Conservation (phyloP, 2,113 vertebrate species). For the human (Homo sapiens) region GRCh38 chr4:117039501-117040000, state of each 20-base stretch:
- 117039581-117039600: not conserved
- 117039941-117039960: not conserved
- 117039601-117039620: not conserved
- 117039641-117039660: not conserved
- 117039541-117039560: not conserved
- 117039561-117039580: not conserved
- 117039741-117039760: not conserved
- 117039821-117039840: not conserved
- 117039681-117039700: not conserved
- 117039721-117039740: not conserved
- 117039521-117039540: not conserved
- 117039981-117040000: not conserved
- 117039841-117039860: not conserved
- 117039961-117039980: not conserved
- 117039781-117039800: not conserved
- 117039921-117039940: not conserved
- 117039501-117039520: not conserved
- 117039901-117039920: not conserved
- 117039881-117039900: not conserved
- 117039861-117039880: not conserved
- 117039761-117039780: not conserved
- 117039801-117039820: not conserved
- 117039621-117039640: not conserved
- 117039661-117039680: not conserved
- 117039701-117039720: not conserved